Percentiles rank a stretch among this genome's conserved stretches.
Conservation (phyloP, 2,888 invertebrate species). For the Tetragonula carbonaria region DNA sequence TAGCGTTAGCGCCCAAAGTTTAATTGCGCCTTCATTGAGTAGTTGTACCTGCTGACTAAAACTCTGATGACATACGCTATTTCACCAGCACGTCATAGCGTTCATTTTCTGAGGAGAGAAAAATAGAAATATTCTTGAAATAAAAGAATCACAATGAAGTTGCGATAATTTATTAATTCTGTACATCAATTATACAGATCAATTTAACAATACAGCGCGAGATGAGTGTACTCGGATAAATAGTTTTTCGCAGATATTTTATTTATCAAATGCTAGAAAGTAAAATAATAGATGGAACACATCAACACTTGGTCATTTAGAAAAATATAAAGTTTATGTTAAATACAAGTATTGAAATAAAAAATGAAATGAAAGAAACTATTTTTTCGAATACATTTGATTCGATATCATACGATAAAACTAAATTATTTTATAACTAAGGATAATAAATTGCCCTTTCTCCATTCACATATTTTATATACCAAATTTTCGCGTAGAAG, state of each 20-base stretch:
- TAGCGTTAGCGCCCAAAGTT: conserved; percentile 76
- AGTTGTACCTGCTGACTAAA: conserved; percentile 71
- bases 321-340: not conserved
- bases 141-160: conserved; percentile 13
- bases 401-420: not conserved
- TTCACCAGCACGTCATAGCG: conserved; percentile 26
- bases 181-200: conserved; percentile 53
- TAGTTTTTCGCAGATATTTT: not conserved
- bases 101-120: not conserved
- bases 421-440: conserved; percentile 4
- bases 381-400: conserved; percentile 26
- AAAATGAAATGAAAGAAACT: not conserved
- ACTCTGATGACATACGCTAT: conserved; percentile 58
- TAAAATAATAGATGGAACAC: not conserved
- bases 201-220: conserved; percentile 24
- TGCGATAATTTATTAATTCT: conserved; percentile 60
- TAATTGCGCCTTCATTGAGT: conserved; percentile 77
- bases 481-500: not conserved
- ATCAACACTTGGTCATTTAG: not conserved
- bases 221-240: conserved; percentile 18
- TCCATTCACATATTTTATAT: not conserved
- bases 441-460: conserved; percentile 7
- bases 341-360: not conserved
- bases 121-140: not conserved
- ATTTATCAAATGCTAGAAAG: not conserved